Percentiles rank a stretch among this genome's conserved stretches.
Evolutionary conservation across 1,140 invertebrate genomes (phyloP).

Genomic region (Drosophila nigromelanica): DNA sequence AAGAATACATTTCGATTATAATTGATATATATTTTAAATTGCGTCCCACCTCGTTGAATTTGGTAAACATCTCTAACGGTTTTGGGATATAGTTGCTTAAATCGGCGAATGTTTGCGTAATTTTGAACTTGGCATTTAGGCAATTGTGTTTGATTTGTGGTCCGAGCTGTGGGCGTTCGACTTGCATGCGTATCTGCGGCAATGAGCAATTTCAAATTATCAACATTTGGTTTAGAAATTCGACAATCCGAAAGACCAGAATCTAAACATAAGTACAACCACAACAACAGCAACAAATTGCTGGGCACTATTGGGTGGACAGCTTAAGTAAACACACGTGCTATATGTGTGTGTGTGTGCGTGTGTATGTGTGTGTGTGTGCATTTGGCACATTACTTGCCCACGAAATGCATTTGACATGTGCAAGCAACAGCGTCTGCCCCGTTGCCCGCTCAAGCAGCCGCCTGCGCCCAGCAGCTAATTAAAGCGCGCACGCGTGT

Average conservation of each 20-base stretch:
- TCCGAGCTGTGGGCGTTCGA: slow-evolving; percentile 10
- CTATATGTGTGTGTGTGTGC: neutral
- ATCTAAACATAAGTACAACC: slow-evolving; percentile 51
- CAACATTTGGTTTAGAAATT: slow-evolving; percentile 51
- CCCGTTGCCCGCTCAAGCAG: slow-evolving; percentile 1
- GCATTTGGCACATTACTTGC: slow-evolving; percentile 40
- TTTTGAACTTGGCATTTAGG: slow-evolving; percentile 69
- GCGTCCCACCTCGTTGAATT: too few relatives aligned
- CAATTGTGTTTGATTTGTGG: slow-evolving; percentile 59
- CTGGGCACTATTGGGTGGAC: slow-evolving; percentile 31
- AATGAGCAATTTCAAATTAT: slow-evolving; percentile 40
- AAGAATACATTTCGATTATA: too few relatives aligned
- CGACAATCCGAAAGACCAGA: slow-evolving; percentile 48
- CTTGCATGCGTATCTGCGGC: slow-evolving; percentile 41
- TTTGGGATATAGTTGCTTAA: neutral
- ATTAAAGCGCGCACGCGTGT: slow-evolving; percentile 75
- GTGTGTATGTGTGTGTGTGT: slow-evolving; percentile 2
- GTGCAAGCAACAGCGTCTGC: slow-evolving; percentile 31
- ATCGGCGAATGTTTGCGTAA: slow-evolving; percentile 26
- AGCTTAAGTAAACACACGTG: slow-evolving; percentile 57
- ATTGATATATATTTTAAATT: too few relatives aligned
- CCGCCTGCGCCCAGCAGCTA: slow-evolving; percentile 43
- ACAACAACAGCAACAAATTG: slow-evolving; percentile 18
- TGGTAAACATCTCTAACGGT: neutral
- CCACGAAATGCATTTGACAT: slow-evolving; percentile 62